phyloP scores from a whole-genome alignment of 1,140 invertebrate genomes.

The Notospermus geniculatus region DNA sequence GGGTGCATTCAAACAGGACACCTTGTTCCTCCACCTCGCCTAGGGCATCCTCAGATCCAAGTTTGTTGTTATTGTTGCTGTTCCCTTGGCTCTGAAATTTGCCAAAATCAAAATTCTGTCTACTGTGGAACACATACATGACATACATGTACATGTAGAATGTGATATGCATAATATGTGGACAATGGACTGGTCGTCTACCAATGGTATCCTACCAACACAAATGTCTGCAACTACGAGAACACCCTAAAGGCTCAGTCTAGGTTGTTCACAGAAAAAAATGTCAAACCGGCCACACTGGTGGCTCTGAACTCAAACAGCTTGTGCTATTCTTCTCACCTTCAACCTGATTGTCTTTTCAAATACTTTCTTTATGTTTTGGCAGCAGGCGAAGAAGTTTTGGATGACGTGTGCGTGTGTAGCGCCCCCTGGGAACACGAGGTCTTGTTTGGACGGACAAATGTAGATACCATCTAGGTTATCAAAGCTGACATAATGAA shows the following conservation, averaged over 20 bases:
- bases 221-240: too few relatives aligned
- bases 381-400: constrained; percentile 48
- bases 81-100: constrained; percentile 29
- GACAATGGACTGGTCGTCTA: too few relatives aligned
- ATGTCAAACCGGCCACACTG: too few relatives aligned
- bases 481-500: constrained; percentile 51
- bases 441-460: constrained; percentile 29
- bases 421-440: constrained; percentile 8
- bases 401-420: constrained; percentile 33
- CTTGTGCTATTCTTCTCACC: too few relatives aligned
- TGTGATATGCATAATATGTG: neutral
- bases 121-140: neutral
- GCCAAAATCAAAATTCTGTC: neutral
- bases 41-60: constrained; percentile 31
- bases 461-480: constrained; percentile 50
- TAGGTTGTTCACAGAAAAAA: too few relatives aligned
- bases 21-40: constrained; percentile 46
- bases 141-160: neutral
- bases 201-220: too few relatives aligned
- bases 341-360: constrained; percentile 35
- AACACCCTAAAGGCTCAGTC: too few relatives aligned
- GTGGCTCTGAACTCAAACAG: too few relatives aligned
- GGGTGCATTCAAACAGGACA: constrained; percentile 43
- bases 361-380: constrained; percentile 48
- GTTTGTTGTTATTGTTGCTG: constrained; percentile 17